phyloP scores from a whole-genome alignment of 1,140 invertebrate genomes.

The Nephila pilipes region DNA sequence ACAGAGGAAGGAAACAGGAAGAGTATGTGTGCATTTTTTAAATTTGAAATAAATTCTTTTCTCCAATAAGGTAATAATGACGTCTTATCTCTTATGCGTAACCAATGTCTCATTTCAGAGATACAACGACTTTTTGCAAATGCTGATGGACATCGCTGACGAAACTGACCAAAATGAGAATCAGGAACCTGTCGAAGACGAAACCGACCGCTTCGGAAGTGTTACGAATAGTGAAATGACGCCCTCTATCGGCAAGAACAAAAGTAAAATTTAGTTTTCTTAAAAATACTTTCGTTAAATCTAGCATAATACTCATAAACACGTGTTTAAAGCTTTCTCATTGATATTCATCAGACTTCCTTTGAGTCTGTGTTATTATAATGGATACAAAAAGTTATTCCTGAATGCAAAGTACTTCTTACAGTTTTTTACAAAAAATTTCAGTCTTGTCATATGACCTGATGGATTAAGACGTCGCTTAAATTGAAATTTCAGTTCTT shows the following conservation, averaged over 20 bases:
- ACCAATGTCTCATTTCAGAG: neutral
- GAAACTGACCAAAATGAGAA: constrained; percentile 24
- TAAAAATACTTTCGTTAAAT: neutral
- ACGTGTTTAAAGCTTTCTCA: too few relatives aligned
- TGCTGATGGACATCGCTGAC: constrained; percentile 61
- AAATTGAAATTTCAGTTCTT: too few relatives aligned
- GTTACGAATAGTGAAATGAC: neutral
- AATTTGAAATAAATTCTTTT: too few relatives aligned
- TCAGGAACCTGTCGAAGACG: neutral
- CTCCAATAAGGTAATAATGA: too few relatives aligned
- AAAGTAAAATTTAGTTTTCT: neutral
- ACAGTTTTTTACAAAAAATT: too few relatives aligned
- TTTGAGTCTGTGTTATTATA: too few relatives aligned
- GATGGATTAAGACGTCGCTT: too few relatives aligned
- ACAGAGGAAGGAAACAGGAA: constrained; percentile 57
- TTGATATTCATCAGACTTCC: too few relatives aligned
- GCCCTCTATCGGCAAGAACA: neutral
- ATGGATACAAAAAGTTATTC: too few relatives aligned
- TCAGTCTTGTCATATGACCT: too few relatives aligned
- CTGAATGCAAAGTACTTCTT: too few relatives aligned
- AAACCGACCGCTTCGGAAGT: neutral
- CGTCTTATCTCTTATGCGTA: too few relatives aligned
- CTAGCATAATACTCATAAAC: accelerated
- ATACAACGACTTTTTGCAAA: constrained; percentile 58
- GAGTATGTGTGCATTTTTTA: neutral